Base-by-base conservation (phyloP, 2,888 invertebrate genomes). In the Drosophila anomalipes region DNA sequence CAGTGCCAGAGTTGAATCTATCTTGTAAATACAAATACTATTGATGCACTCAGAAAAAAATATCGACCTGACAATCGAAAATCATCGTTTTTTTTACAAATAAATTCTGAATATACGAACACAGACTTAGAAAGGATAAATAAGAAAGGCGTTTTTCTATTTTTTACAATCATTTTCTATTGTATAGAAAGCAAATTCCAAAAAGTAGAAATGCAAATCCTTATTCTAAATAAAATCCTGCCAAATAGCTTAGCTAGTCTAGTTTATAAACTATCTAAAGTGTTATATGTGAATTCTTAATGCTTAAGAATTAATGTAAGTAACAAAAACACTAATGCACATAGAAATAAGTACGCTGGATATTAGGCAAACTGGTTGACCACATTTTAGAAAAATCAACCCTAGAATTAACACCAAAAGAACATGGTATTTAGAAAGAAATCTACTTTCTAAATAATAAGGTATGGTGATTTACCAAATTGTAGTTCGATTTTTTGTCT, bases 71-170 rank as follows among this genome's bases (percentile, higher is more conserved):
- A 22, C 22, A 22, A 22, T 22, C 1, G 22, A 22, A 22, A 22
- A 22, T 22, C 22, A 22, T 22, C 22, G 22, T 22, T 22, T 22
- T 22, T 22, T 22, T 22, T 22, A 22, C 22, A 22, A 28, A 41
- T 6, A 39, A 39, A 19, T 19, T 19, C 39, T 3, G 9, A 39
- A 39, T 44, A 12, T n/a, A n/a, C 41, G 12, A n/a, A 44, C n/a
- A n/a, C n/a, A 44, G 12, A 41, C 39, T n/a, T n/a, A n/a, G 41
- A 39, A 39, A 19, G 19, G 33, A 19, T 3, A 16, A 7, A 28
- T 28, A 28, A 0, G 3, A 19, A 19, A 16, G 2, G 1, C 2
- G 5, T 19, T n/a, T n/a, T 10, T 5, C n/a, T 0, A n/a, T n/a
- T n/a, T 41, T n/a, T n/a, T n/a, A 12, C n/a, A n/a, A n/a, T n/a